Conservation (phyloP, 2,113 vertebrate genomes). For the Falco punctatus region DNA sequence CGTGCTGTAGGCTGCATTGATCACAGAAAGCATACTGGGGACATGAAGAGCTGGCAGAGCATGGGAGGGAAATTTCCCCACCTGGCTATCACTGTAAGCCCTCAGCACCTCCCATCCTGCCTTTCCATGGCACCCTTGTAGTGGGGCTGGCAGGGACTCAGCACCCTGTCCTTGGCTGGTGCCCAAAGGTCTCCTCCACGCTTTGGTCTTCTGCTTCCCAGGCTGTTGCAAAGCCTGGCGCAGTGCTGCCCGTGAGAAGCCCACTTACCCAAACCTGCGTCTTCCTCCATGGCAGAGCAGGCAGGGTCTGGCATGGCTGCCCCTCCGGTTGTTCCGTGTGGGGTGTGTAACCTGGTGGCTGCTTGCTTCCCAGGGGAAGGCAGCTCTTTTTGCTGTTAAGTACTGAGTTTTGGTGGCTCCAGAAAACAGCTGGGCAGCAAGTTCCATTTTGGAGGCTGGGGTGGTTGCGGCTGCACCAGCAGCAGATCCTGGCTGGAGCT, state of each 20-base stretch:
- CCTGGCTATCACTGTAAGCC: not conserved
- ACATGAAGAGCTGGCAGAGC: not conserved
- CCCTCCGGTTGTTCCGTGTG: not conserved
- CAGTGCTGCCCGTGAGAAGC: rapidly evolving
- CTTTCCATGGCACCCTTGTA: not conserved
- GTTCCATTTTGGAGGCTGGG: not conserved
- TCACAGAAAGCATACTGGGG: not conserved
- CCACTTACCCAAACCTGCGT: not conserved
- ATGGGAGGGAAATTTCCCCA: not conserved
- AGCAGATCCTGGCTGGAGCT: not conserved
- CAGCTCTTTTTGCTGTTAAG: not conserved
- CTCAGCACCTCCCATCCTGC: not conserved
- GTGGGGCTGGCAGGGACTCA: not conserved
- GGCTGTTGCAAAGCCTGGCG: not conserved
- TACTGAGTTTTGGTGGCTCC: not conserved
- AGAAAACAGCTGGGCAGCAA: not conserved
- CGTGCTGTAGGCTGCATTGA: rapidly evolving
- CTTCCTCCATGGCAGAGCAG: not conserved
- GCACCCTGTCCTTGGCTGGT: not conserved
- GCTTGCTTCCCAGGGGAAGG: not conserved
- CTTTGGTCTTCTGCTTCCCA: not conserved
- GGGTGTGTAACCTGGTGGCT: not conserved
- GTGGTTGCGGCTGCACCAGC: not conserved
- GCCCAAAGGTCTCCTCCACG: not conserved
- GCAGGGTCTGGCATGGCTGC: not conserved